phyloP scores from a whole-genome alignment of 2,797 vertebrate genomes.

The Sandelia bainsii region DNA sequence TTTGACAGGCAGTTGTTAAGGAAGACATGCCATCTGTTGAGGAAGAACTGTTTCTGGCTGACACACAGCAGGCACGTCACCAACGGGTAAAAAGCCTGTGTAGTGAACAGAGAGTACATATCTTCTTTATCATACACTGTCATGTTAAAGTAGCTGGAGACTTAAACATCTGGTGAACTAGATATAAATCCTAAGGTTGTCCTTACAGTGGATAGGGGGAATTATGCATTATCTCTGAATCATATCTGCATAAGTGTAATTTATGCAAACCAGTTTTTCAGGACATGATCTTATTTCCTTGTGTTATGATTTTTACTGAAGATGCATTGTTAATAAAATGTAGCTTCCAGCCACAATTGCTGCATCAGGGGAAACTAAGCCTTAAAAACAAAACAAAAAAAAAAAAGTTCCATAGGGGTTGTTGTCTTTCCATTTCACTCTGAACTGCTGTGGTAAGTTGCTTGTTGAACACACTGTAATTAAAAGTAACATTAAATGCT shows the following conservation, averaged over 20 bases:
- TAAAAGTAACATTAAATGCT: neutral
- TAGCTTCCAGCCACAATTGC: slow-evolving; percentile 14
- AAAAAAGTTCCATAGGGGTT: slow-evolving; percentile 20
- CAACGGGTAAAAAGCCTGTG: slow-evolving; percentile 95
- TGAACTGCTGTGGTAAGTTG: slow-evolving; percentile 27
- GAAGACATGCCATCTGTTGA: slow-evolving; percentile 97
- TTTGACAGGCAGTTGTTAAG: slow-evolving; percentile 99
- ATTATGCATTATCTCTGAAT: neutral
- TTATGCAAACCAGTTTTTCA: slow-evolving; percentile 17
- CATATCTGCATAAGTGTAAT: slow-evolving; percentile 8
- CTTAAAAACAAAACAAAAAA: no score
- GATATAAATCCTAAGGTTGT: neutral
- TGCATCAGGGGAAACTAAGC: slow-evolving; percentile 21
- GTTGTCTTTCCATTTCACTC: slow-evolving; percentile 41
- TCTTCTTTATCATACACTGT: neutral
- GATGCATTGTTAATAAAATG: slow-evolving; percentile 25
- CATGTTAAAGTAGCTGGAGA: neutral
- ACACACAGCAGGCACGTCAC: slow-evolving; percentile 98
- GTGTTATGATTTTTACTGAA: slow-evolving; percentile 24
- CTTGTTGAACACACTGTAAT: slow-evolving; percentile 28
- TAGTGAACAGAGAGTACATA: slow-evolving; percentile 34
- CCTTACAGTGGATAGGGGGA: neutral
- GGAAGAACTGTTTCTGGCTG: slow-evolving; percentile 98
- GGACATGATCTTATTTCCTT: slow-evolving; percentile 16
- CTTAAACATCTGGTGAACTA: no score